phyloP scores from a whole-genome alignment of 2,888 invertebrate genomes.

The Protonemura montana region DNA sequence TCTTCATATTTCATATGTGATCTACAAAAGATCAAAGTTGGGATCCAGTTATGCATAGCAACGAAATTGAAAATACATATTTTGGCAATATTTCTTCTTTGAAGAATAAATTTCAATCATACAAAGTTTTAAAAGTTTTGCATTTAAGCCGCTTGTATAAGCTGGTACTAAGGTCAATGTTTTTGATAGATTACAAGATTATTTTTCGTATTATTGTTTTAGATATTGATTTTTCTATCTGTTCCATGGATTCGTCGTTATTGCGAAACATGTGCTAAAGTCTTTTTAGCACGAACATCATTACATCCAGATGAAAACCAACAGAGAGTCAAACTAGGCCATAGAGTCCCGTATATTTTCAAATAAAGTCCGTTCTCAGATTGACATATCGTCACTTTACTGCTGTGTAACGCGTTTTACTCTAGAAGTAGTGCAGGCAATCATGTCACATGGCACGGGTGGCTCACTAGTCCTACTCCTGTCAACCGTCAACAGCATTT shows the following conservation, averaged over 20 bases:
- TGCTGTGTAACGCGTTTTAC: neutral
- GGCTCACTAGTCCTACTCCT: neutral
- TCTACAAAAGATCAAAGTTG: neutral
- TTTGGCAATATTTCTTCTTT: neutral
- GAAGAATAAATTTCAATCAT: neutral
- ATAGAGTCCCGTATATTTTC: constrained; percentile 2
- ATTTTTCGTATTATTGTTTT: neutral
- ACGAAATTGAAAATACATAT: constrained; percentile 7
- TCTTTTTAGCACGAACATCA: neutral
- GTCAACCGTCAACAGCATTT: neutral
- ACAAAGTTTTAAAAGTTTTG: neutral
- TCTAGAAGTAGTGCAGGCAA: neutral
- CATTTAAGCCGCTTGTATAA: neutral
- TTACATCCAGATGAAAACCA: neutral
- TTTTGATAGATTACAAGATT: neutral
- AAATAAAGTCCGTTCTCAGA: neutral
- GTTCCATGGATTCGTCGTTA: neutral
- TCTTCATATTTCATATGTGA: neutral
- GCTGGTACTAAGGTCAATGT: neutral
- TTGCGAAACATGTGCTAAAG: neutral
- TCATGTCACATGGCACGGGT: neutral
- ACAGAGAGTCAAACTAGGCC: neutral
- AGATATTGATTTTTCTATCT: neutral
- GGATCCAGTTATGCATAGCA: neutral
- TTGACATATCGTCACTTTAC: neutral